These are phyloP conservation scores for Danaus chrysippus DNA, from an alignment of 2,888 invertebrate species.

Conservation along the genomic window DNA sequence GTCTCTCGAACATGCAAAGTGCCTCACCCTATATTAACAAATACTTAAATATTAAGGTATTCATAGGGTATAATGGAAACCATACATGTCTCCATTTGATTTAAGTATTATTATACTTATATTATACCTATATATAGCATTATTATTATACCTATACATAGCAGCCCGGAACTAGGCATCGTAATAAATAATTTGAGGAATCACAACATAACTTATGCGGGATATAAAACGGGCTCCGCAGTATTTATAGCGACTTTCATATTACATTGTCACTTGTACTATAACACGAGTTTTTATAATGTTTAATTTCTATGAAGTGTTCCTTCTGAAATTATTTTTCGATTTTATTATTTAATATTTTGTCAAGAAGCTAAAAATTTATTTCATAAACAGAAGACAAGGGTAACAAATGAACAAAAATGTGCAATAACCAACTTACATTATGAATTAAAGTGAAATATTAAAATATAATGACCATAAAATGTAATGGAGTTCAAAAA, in stretches of 20 bases:
- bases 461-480: too few relatives aligned
- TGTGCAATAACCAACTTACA: too few relatives aligned
- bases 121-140: too few relatives aligned
- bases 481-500: too few relatives aligned
- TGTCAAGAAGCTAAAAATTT: too few relatives aligned
- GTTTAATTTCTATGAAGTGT: not conserved
- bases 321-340: not conserved
- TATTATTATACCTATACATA: too few relatives aligned
- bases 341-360: too few relatives aligned
- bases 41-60: not conserved
- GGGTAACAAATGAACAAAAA: too few relatives aligned
- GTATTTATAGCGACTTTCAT: constrained; percentile 37
- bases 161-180: constrained; percentile 33
- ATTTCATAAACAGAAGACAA: too few relatives aligned
- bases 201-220: constrained; percentile 39
- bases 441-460: too few relatives aligned
- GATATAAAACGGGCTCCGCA: constrained; percentile 37
- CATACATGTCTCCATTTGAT: constrained; percentile 23
- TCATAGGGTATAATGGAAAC: constrained; percentile 17
- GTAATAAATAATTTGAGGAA: constrained; percentile 44
- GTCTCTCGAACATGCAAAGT: too few relatives aligned
- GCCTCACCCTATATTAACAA: too few relatives aligned
- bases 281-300: constrained; percentile 17
- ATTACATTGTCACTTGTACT: constrained; percentile 30
- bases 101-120: constrained; percentile 31